Conservation (phyloP, 2,888 invertebrate species). For the Phlogophora meticulosa region DNA sequence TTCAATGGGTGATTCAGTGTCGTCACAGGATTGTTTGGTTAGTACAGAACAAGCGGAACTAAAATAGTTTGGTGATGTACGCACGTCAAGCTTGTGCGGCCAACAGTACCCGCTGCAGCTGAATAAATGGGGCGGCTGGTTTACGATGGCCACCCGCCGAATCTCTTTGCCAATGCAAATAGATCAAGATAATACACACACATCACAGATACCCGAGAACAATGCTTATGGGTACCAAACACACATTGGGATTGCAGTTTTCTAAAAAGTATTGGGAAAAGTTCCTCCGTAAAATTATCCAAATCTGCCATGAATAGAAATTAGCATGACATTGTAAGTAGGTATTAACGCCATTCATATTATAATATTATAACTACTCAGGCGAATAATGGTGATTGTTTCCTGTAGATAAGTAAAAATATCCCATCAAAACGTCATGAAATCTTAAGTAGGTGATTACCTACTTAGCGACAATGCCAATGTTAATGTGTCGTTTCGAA, state of each 20-base stretch:
- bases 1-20: conserved; percentile 14
- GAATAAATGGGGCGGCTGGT: conserved; percentile 42
- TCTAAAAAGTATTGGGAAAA: not conserved
- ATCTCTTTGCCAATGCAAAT: conserved; percentile 31
- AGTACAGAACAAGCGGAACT: conserved; percentile 11
- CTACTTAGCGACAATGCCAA: not conserved
- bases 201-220: not conserved
- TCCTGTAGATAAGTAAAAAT: not conserved
- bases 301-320: not conserved
- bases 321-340: not conserved
- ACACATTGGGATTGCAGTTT: too few species aligned
- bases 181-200: conserved; percentile 23
- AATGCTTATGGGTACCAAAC: not conserved
- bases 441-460: not conserved
- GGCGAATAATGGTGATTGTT: not conserved
- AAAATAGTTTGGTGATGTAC: conserved; percentile 36
- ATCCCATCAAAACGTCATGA: not conserved
- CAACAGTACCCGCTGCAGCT: conserved; percentile 4
- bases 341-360: not conserved
- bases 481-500: conserved; percentile 28
- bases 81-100: conserved; percentile 6
- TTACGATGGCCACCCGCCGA: conserved; percentile 20
- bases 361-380: not conserved
- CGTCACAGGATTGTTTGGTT: not conserved
- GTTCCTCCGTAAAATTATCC: not conserved